Base-by-base conservation (phyloP, 2,797 vertebrate genomes). In the Novumbra hubbsi region DNA sequence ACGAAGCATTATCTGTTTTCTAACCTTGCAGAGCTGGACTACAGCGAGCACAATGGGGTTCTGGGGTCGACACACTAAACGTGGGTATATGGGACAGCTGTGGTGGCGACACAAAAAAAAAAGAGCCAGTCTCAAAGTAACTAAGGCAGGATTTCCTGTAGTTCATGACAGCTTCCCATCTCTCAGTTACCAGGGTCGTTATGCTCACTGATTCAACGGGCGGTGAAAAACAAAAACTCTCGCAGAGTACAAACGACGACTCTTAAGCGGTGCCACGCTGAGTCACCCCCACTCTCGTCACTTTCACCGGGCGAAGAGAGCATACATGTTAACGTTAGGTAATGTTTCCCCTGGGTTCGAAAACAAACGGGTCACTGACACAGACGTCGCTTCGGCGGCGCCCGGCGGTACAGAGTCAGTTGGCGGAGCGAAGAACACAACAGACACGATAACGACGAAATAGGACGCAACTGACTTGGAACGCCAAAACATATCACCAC, bases 191-290 rank as follows among this genome's bases (percentile, higher is more conserved):
- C 15, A 16, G 19, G 64, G 68, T 63, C 38, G 74, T 70, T 30
- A 48, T 48, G 38, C 73, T 66, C 67, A 24, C 45, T 1, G 57
- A 45, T 16, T 38, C 70, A 38, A 34, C 1, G 2, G 9, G 55
- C 32, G 7, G 52, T 62, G 72, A 12, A 81, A 81, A 77, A 0
- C 8, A 19, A 12, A 0, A 45, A 65, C 66, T 0, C 84, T 80
- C 1, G 60, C 81, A 60, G 82, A 68, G 66, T 0, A 77, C 76
- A 34, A 72, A 76, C 15, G 60, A 12, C 70, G 28, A 30, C 24
- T 0, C 74, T 78, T 82, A 81, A 84, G 32, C 49, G 73, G 67
- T 17, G 0, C n/a, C 84, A 73, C 0, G 57, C 76, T 30, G 83
- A 0, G 70, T n/a, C n/a, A n/a, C 52, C 21, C 9, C 19, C 21